Conservation (phyloP, 2,888 invertebrate species). For the Lepidocyrtoides sp. region DNA sequence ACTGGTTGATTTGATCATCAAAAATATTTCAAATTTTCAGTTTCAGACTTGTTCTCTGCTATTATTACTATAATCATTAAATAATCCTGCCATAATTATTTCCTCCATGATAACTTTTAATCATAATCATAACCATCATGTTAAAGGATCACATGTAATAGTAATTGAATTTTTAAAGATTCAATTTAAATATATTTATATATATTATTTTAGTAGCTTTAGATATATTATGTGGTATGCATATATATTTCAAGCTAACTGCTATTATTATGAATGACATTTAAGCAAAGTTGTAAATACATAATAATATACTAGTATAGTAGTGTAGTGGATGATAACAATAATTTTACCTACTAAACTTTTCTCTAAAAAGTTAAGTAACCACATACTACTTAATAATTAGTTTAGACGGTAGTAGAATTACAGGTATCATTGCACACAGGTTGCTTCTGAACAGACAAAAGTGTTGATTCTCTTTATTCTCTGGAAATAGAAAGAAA, state of each 20-base stretch:
- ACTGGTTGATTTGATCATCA: not conserved
- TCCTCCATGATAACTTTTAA: too few relatives aligned
- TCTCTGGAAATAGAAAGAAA: conserved; percentile 3
- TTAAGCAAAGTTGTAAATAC: not conserved
- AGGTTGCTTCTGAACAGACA: not conserved
- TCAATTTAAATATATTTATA: not conserved
- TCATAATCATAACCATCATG: not conserved
- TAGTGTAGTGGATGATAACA: too few relatives aligned
- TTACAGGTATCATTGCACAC: conserved; percentile 4
- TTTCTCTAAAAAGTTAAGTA: not conserved
- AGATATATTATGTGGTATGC: not conserved
- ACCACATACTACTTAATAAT: not conserved
- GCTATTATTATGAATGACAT: not conserved
- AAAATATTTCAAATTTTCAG: not conserved
- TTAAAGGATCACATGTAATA: conserved; percentile 22
- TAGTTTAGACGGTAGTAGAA: not conserved
- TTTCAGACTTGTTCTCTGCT: too few relatives aligned
- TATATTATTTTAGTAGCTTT: not conserved
- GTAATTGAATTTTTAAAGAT: not conserved
- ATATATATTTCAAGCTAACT: too few relatives aligned
- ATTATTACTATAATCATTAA: too few relatives aligned
- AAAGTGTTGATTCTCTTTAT: not conserved
- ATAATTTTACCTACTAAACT: not conserved
- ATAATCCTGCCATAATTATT: not conserved
- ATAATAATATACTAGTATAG: not conserved